phyloP scores from a whole-genome alignment of 2,888 invertebrate species.

The Hydriomena furcata region DNA sequence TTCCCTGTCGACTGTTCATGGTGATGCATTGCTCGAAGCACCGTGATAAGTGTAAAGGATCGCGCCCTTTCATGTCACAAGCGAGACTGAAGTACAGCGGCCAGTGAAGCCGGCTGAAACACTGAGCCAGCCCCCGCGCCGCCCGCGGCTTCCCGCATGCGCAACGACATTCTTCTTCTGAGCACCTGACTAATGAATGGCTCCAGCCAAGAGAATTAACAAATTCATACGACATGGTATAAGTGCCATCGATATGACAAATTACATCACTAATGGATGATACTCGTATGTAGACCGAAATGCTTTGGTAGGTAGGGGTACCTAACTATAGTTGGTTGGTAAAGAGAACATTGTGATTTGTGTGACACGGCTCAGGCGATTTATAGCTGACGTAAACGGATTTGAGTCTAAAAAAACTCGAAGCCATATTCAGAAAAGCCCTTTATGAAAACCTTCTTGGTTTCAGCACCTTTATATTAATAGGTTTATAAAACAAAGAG shows the following conservation, averaged over 20 bases:
- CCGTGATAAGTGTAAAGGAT: conserved; percentile 80
- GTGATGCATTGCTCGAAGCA: conserved; percentile 88
- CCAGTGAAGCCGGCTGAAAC: conserved; percentile 69
- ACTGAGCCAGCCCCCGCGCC: conserved; percentile 54
- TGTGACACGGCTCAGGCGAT: not conserved
- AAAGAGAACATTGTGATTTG: not conserved
- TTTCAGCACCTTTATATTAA: not conserved
- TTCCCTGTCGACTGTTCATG: conserved; percentile 86
- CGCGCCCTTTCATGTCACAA: conserved; percentile 84
- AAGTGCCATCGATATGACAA: conserved; percentile 3
- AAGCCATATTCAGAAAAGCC: conserved; percentile 13
- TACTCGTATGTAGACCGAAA: too few relatives aligned
- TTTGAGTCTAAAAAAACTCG: conserved; percentile 6
- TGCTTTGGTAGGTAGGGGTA: not conserved
- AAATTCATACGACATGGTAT: not conserved
- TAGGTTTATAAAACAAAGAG: conserved; percentile 39
- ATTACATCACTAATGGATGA: not conserved
- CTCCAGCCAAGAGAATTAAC: conserved; percentile 25
- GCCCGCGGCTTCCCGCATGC: conserved; percentile 60
- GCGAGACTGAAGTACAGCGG: conserved; percentile 73
- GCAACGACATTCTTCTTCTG: conserved; percentile 29
- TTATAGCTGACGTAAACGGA: conserved; percentile 6
- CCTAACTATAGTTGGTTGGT: too few relatives aligned
- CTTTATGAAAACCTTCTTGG: conserved; percentile 9
- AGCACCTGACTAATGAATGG: conserved; percentile 30